Conservation (phyloP, 2,888 invertebrate species). For the Drosophila pullipes region DNA sequence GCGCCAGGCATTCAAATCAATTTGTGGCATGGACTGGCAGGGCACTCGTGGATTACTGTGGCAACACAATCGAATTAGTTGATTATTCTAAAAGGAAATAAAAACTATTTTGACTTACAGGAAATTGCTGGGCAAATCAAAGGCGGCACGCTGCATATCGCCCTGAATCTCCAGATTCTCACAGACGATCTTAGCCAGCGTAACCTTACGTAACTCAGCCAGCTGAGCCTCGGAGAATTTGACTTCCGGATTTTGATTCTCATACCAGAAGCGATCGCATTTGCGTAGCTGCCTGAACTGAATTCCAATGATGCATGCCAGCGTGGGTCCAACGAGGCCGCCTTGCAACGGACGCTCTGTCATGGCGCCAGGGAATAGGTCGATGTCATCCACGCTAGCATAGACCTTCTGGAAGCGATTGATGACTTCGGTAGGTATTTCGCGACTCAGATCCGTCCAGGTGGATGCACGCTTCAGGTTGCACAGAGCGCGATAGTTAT, state of each 20-base stretch:
- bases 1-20: constrained; percentile 94
- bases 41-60: constrained; percentile 93
- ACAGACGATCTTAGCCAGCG: constrained; percentile 93
- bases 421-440: constrained; percentile 94
- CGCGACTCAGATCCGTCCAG: constrained; percentile 94
- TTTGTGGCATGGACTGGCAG: constrained; percentile 91
- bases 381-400: constrained; percentile 96
- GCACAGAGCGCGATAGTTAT: constrained; percentile 95
- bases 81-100: not conserved
- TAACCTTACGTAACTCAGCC: constrained; percentile 94
- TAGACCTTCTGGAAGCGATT: constrained; percentile 92
- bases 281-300: constrained; percentile 96
- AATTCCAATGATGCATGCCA: constrained; percentile 97
- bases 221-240: constrained; percentile 94
- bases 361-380: constrained; percentile 98
- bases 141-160: constrained; percentile 95
- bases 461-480: constrained; percentile 93
- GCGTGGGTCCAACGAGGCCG: constrained; percentile 96
- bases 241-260: constrained; percentile 92
- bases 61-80: not conserved
- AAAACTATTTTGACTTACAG: constrained; percentile 87
- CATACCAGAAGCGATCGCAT: constrained; percentile 98
- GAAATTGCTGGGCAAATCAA: constrained; percentile 96
- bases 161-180: constrained; percentile 94
- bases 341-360: constrained; percentile 95